Conservation (phyloP, 23 tunicate genomes). For the Ascidia mentula region DNA sequence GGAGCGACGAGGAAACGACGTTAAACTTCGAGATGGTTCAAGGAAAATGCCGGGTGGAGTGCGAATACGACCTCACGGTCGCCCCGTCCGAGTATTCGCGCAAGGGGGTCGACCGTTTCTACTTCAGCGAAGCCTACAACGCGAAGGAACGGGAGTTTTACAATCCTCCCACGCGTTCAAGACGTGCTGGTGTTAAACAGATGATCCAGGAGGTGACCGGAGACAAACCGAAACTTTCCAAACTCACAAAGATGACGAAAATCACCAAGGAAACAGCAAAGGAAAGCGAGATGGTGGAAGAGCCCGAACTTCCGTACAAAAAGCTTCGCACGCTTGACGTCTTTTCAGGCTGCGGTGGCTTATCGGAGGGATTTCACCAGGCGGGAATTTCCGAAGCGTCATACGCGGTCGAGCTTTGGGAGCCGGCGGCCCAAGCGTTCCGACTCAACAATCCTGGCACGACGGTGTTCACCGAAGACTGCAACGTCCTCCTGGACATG, state of each 20-base stretch:
- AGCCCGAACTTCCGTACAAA: background rate
- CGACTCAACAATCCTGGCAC: slow-evolving; percentile 87
- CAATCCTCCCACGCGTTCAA: slow-evolving; percentile 61
- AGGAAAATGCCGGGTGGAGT: slow-evolving; percentile 78
- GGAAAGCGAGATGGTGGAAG: slow-evolving; percentile 21
- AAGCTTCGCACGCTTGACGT: slow-evolving; percentile 76
- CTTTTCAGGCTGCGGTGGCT: slow-evolving; percentile 95
- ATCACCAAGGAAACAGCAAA: slow-evolving; percentile 25
- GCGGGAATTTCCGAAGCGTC: slow-evolving; percentile 84
- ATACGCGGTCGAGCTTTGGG: slow-evolving; percentile 80
- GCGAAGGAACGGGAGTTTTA: slow-evolving; percentile 27
- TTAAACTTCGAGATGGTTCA: slow-evolving; percentile 40
- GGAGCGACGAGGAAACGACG: slow-evolving; percentile 52
- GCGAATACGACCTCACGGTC: slow-evolving; percentile 51
- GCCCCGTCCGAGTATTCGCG: slow-evolving; percentile 43
- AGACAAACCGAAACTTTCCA: slow-evolving; percentile 35
- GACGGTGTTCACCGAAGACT: slow-evolving; percentile 86
- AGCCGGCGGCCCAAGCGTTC: slow-evolving; percentile 86
- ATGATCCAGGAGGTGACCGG: slow-evolving; percentile 34
- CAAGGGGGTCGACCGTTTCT: slow-evolving; percentile 67
- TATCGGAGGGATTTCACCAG: slow-evolving; percentile 92
- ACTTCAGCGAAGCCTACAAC: slow-evolving; percentile 60
- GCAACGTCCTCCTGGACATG: slow-evolving; percentile 65
- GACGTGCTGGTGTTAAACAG: slow-evolving; percentile 39
- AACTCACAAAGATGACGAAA: slow-evolving; percentile 22